phyloP scores from a whole-genome alignment of 2,888 invertebrate genomes.

The Sarcophaga subvicina region DNA sequence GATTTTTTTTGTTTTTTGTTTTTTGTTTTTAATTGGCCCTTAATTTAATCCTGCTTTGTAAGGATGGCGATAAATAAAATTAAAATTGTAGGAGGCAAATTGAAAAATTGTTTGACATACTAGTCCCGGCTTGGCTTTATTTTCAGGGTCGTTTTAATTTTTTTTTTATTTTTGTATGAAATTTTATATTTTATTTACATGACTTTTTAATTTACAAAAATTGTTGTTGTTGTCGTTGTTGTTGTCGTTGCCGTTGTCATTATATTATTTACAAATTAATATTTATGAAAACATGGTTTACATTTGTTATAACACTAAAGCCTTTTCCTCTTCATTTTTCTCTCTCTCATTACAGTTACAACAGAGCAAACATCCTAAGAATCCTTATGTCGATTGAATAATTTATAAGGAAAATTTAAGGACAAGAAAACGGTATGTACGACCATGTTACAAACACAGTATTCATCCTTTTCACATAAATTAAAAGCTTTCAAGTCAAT shows the following conservation, averaged over 20 bases:
- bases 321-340: neutral
- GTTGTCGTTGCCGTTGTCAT: neutral
- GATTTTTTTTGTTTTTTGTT: neutral
- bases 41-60: neutral
- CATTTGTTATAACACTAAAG: neutral
- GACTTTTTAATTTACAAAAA: neutral
- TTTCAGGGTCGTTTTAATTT: too few species aligned
- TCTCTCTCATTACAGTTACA: slow-evolving; percentile 23
- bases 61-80: neutral
- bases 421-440: slow-evolving; percentile 31
- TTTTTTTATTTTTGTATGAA: neutral
- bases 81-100: too few species aligned
- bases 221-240: neutral
- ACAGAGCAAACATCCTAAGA: neutral
- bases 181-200: neutral
- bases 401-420: slow-evolving; percentile 32
- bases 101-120: too few species aligned
- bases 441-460: neutral
- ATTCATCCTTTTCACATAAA: neutral
- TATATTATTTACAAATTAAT: neutral
- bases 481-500: neutral
- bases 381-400: neutral
- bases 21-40: neutral
- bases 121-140: too few species aligned
- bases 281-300: neutral